A percentile compares a stretch with the other conserved stretches of the same genome.
phyloP scores from a whole-genome alignment of 2,888 invertebrate genomes.

The Gari tellinella region DNA sequence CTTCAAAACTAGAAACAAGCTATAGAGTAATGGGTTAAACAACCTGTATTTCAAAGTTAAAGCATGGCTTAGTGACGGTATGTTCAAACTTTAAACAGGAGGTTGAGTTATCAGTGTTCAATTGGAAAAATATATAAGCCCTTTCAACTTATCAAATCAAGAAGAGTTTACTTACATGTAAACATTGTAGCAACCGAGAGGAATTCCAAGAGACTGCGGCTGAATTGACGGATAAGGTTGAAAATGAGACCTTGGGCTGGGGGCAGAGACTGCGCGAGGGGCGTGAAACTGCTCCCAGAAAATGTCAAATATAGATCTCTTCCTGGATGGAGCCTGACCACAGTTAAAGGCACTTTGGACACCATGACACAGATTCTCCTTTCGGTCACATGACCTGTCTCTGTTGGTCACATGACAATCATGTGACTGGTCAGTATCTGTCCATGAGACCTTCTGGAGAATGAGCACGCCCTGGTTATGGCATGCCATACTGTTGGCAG shows the following conservation, averaged over 20 bases:
- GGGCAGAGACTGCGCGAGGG: slow-evolving; percentile 17
- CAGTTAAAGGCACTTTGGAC: slow-evolving; percentile 11
- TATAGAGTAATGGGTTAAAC: too few relatives aligned
- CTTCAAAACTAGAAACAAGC: too few relatives aligned
- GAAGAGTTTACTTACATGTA: slow-evolving; percentile 65
- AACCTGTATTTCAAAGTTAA: too few relatives aligned
- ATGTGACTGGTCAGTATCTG: slow-evolving; percentile 6
- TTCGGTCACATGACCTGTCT: slow-evolving; percentile 3
- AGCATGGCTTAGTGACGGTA: too few relatives aligned
- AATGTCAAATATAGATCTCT: slow-evolving; percentile 65
- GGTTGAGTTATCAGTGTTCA: too few relatives aligned
- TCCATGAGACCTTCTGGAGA: slow-evolving; percentile 50
- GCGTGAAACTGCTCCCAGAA: slow-evolving; percentile 68
- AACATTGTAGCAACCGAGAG: slow-evolving; percentile 67
- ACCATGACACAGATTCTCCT: not conserved
- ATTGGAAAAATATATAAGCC: too few relatives aligned
- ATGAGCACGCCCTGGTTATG: slow-evolving; percentile 46
- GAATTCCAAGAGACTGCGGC: slow-evolving; percentile 47
- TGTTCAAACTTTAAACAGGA: too few relatives aligned
- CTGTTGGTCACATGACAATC: not conserved
- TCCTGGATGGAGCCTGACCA: slow-evolving; percentile 1
- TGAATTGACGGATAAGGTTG: not conserved
- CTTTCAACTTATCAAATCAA: slow-evolving; percentile 89
- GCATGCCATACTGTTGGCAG: too few relatives aligned
- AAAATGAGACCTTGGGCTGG: not conserved